Conservation (phyloP, 2,113 vertebrate genomes). For the Heterocephalus glaber region DNA sequence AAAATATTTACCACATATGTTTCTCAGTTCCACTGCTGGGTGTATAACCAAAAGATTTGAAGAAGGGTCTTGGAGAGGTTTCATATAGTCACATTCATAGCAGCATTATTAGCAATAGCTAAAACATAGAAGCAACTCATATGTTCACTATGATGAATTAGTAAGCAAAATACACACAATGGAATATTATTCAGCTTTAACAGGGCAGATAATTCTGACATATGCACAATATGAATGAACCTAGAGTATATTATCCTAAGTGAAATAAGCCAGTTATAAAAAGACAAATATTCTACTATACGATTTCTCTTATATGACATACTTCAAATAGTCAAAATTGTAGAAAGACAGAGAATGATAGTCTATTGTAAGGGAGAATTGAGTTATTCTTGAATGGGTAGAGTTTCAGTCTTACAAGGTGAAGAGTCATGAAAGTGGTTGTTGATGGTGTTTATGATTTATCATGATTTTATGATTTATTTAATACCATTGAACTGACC, state of each 20-base stretch:
- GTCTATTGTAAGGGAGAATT: background rate
- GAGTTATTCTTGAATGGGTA: background rate
- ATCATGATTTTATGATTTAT: background rate
- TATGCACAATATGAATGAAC: background rate
- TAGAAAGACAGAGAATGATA: background rate
- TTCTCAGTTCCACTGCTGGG: background rate
- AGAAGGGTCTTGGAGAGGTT: background rate
- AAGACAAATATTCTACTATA: background rate
- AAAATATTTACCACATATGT: background rate
- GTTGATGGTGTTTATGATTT: background rate
- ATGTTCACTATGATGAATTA: background rate
- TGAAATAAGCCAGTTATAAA: background rate
- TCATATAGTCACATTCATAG: background rate
- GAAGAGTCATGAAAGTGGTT: background rate
- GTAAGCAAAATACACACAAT: background rate
- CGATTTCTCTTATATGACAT: background rate
- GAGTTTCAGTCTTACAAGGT: slow-evolving; percentile 18
- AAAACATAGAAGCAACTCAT: background rate
- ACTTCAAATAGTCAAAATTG: background rate
- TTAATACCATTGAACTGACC: background rate
- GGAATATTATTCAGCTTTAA: background rate
- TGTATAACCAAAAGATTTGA: background rate
- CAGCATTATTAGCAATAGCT: background rate
- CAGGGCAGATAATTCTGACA: background rate
- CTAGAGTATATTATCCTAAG: background rate